phyloP scores from a whole-genome alignment of 2,113 vertebrate species.

The Brachyistius frenatus region DNA sequence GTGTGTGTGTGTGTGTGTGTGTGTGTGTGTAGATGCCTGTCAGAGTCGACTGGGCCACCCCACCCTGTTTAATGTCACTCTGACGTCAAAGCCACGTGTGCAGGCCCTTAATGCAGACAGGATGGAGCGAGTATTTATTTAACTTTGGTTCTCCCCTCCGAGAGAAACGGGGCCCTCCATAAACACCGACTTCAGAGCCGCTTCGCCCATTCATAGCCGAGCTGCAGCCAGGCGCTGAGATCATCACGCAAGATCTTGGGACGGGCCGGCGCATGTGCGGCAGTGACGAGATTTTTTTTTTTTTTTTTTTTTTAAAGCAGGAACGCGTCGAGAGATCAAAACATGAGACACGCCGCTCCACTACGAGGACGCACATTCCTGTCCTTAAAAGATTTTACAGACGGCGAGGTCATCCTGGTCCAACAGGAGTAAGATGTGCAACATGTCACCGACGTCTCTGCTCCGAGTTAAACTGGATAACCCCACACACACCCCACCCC shows the following conservation, averaged over 20 bases:
- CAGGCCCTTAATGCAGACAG: conserved; percentile 80
- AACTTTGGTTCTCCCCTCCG: conserved; percentile 79
- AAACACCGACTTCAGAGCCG: conserved; percentile 73
- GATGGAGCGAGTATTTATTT: conserved; percentile 83
- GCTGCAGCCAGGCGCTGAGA: conserved; percentile 65
- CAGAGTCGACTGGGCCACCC: conserved; percentile 69
- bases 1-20: conserved; percentile 1
- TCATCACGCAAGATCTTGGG: conserved; percentile 56
- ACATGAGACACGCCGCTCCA: background rate
- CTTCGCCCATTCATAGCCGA: conserved; percentile 61
- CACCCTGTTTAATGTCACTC: conserved; percentile 84
- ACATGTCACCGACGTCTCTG: background rate
- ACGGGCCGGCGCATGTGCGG: conserved; percentile 17
- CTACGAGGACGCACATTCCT: conserved; percentile 18
- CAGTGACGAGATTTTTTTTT: background rate
- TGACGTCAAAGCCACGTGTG: conserved; percentile 84
- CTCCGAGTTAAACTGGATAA: conserved; percentile 24
- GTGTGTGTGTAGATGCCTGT: conserved; percentile 39
- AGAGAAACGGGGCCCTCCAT: conserved; percentile 72
- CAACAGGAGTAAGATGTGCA: conserved; percentile 4
- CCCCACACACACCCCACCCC: background rate
- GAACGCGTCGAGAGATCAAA: conserved; percentile 10
- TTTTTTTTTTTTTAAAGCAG: background rate
- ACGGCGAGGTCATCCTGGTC: background rate
- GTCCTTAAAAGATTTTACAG: conserved; percentile 3